Evolutionary conservation across 92 coral and sea anemone species (phyloP).

Genomic region (Epizoanthus scotinus): DNA sequence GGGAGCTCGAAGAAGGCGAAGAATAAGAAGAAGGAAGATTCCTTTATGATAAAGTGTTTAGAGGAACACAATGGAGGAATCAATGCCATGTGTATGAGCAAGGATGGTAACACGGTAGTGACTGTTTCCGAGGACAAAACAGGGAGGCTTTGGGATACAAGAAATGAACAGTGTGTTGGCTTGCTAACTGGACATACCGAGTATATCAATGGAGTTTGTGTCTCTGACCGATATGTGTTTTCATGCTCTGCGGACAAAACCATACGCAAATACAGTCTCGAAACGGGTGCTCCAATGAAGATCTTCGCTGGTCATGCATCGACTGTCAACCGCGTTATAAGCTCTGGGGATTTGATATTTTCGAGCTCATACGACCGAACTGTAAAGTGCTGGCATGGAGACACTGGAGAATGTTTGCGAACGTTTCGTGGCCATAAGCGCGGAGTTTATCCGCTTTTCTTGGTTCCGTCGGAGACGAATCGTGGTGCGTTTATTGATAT

Average conservation of each 20-base stretch:
- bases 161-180: slow-evolving; percentile 83
- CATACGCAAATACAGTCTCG: slow-evolving; percentile 89
- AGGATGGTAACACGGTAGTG: slow-evolving; percentile 78
- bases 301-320: slow-evolving; percentile 75
- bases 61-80: slow-evolving; percentile 72
- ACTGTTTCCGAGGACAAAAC: slow-evolving; percentile 94
- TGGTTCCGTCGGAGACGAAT: slow-evolving; percentile 84
- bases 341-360: slow-evolving; percentile 83
- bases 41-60: slow-evolving; percentile 59
- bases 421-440: slow-evolving; percentile 86
- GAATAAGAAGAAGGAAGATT: slow-evolving; percentile 65
- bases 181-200: slow-evolving; percentile 75
- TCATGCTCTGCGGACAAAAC: slow-evolving; percentile 91
- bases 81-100: slow-evolving; percentile 81
- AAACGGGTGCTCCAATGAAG: slow-evolving; percentile 69
- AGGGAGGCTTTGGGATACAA: slow-evolving; percentile 93
- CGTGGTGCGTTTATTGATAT: slow-evolving; percentile 83
- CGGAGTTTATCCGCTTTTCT: slow-evolving; percentile 72
- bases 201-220: slow-evolving; percentile 81
- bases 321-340: slow-evolving; percentile 77
- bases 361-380: slow-evolving; percentile 96
- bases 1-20: slow-evolving; percentile 80
- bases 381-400: slow-evolving; percentile 89
- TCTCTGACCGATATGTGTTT: slow-evolving; percentile 82
- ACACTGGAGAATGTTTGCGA: slow-evolving; percentile 81